A percentile compares a stretch with the other conserved stretches of the same genome.
These are phyloP conservation scores for Anthopleura xanthogrammica DNA, from an alignment of 92 coral and sea anemone genomes.

Conservation along the genomic window DNA sequence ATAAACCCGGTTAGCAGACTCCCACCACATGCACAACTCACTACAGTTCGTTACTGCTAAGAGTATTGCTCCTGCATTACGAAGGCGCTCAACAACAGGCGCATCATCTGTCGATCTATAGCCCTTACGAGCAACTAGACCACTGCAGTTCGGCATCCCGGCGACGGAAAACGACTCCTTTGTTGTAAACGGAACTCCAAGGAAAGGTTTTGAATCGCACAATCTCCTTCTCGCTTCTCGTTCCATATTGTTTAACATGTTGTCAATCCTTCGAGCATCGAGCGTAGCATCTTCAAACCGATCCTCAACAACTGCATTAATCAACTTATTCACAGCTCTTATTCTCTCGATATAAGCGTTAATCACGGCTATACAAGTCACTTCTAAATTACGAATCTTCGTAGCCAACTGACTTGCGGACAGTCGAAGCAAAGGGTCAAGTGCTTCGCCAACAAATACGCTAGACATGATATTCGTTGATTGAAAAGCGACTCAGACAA, in stretches of 20 bases:
- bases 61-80: conserved; percentile 82
- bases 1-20: conserved; percentile 85
- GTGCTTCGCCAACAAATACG: conserved; percentile 30
- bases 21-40: conserved; percentile 99
- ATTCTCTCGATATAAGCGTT: conserved; percentile 78
- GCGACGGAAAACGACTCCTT: conserved; percentile 82
- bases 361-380: conserved; percentile 70
- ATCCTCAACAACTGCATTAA: conserved; percentile 86
- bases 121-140: conserved; percentile 78
- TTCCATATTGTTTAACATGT: conserved; percentile 54
- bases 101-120: conserved; percentile 73
- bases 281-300: conserved; percentile 82
- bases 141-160: conserved; percentile 88
- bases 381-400: conserved; percentile 73
- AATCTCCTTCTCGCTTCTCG: conserved; percentile 50
- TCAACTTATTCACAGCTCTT: conserved; percentile 58
- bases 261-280: conserved; percentile 81
- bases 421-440: conserved; percentile 51
- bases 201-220: conserved; percentile 55
- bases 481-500: neutral
- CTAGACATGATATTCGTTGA: conserved; percentile 16
- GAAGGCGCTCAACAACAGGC: conserved; percentile 69
- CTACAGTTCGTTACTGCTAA: conserved; percentile 85
- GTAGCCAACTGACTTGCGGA: conserved; percentile 64
- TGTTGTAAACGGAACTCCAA: conserved; percentile 93